Base-by-base conservation (phyloP, 2,797 vertebrate species). In the Coreius guichenoti region DNA sequence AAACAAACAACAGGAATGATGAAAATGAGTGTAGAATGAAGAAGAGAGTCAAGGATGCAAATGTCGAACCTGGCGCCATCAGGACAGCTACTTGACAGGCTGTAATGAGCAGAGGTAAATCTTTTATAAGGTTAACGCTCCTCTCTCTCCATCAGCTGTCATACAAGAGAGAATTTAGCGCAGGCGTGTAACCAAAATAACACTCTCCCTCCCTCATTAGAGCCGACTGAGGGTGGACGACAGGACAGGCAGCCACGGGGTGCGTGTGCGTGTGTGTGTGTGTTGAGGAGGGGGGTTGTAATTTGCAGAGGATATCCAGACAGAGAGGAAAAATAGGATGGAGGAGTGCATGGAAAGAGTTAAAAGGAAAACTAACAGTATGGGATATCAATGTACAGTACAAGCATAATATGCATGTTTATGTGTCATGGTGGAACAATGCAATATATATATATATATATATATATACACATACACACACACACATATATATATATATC, bases 41-140 rank as follows among this genome's bases (percentile, higher is more conserved):
- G 86, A 76, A 77, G 80, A 88, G 75, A 88, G 89, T 89, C 89
- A 86, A 87, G 73, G 96, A 96, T 96, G 96, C 95, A 96, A 95
- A 96, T 96, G 93, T 94, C 93, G 87, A 93, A 90, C 78, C 90
- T 81, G 75, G 90, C 94, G 93, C 95, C 91, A 91, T 95, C 95
- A 89, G 95, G 95, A 90, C 94, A 95, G 94, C 93, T 92, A 94
- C 95, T 93, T 96, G 96, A 96, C 96, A 96, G 96, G 94, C 96
- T 96, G 96, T 97, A 97, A 97, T 96, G 96, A 97, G 96, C 94
- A 95, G 93, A 95, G 95, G 95, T 97, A 97, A 97, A 97, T 97
- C 95, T 97, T 97, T 97, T 96, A 97, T 97, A 96, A 97, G 96
- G 96, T 97, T 96, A 97, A 96, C 95, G 95, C 94, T 95, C 92